Percentiles rank a stretch among this genome's conserved stretches.
Conservation (phyloP, 2,888 invertebrate species). For the Endomychus coccineus region DNA sequence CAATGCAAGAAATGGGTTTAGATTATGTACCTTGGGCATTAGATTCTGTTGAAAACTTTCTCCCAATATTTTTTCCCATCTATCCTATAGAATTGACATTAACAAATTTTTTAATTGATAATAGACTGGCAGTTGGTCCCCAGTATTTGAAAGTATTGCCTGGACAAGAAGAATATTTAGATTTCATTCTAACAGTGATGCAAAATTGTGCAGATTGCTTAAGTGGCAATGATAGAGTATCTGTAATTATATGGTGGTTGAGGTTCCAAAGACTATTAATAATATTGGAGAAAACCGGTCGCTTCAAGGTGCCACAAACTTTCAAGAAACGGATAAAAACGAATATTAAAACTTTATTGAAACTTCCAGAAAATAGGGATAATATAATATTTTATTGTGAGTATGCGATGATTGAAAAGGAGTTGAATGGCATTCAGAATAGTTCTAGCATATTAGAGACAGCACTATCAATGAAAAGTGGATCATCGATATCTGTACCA, state of each 20-base stretch:
- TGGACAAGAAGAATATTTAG: constrained; percentile 54
- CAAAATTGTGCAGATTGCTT: constrained; percentile 48
- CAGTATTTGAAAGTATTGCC: constrained; percentile 52
- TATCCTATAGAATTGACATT: constrained; percentile 35
- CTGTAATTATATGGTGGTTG: constrained; percentile 57
- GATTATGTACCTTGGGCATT: constrained; percentile 44
- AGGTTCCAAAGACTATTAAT: constrained; percentile 53
- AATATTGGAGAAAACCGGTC: constrained; percentile 43
- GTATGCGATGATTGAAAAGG: constrained; percentile 54
- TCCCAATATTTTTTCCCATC: constrained; percentile 40
- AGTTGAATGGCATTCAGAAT: constrained; percentile 44
- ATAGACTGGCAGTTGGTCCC: constrained; percentile 50
- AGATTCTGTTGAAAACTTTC: constrained; percentile 48
- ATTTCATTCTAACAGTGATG: constrained; percentile 49
- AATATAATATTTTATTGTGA: constrained; percentile 55
- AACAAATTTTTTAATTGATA: constrained; percentile 41
- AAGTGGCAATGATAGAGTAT: constrained; percentile 44
- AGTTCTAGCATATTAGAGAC: constrained; percentile 49
- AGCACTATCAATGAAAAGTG: constrained; percentile 39
- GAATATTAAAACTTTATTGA: constrained; percentile 51
- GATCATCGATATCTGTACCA: constrained; percentile 24
- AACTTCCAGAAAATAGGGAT: constrained; percentile 48
- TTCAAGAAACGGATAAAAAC: constrained; percentile 47
- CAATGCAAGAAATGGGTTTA: constrained; percentile 41
- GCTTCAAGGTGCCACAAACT: constrained; percentile 40